Conservation (phyloP, 2,888 invertebrate genomes). For the Sycophila texana region DNA sequence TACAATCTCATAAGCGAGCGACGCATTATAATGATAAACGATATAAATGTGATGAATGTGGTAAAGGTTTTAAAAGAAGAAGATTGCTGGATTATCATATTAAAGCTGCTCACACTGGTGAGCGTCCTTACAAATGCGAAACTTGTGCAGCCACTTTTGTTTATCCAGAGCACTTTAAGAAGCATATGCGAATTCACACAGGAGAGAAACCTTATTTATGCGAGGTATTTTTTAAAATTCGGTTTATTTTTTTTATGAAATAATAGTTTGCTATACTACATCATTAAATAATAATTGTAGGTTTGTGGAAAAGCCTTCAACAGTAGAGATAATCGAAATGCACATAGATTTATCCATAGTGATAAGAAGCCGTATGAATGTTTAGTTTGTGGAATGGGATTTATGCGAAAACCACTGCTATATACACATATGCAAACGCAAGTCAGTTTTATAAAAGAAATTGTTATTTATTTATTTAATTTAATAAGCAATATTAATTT, state of each 20-base stretch:
- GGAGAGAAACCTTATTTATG: slow-evolving; percentile 86
- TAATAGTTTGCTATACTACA: neutral
- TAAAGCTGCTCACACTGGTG: slow-evolving; percentile 88
- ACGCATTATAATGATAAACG: slow-evolving; percentile 87
- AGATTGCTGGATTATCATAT: slow-evolving; percentile 87
- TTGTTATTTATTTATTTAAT: slow-evolving; percentile 43
- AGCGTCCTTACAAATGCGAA: slow-evolving; percentile 85
- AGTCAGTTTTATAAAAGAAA: slow-evolving; percentile 68
- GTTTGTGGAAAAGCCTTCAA: slow-evolving; percentile 91
- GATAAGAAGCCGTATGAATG: slow-evolving; percentile 93
- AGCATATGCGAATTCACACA: slow-evolving; percentile 86
- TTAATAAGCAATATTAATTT: slow-evolving; percentile 41
- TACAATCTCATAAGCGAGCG: slow-evolving; percentile 87
- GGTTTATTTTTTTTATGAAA: neutral
- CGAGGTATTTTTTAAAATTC: slow-evolving; percentile 76
- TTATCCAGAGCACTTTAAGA: slow-evolving; percentile 89
- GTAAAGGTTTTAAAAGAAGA: slow-evolving; percentile 83
- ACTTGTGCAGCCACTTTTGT: slow-evolving; percentile 88
- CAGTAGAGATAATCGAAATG: slow-evolving; percentile 89
- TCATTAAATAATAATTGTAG: slow-evolving; percentile 67
- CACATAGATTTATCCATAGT: slow-evolving; percentile 89
- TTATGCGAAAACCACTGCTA: slow-evolving; percentile 88
- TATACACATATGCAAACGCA: slow-evolving; percentile 86
- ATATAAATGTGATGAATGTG: slow-evolving; percentile 84
- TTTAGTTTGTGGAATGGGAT: slow-evolving; percentile 86